Percentiles rank a stretch among this genome's conserved stretches.
phyloP scores from a whole-genome alignment of 2,888 invertebrate species.

The Agrilus mali region DNA sequence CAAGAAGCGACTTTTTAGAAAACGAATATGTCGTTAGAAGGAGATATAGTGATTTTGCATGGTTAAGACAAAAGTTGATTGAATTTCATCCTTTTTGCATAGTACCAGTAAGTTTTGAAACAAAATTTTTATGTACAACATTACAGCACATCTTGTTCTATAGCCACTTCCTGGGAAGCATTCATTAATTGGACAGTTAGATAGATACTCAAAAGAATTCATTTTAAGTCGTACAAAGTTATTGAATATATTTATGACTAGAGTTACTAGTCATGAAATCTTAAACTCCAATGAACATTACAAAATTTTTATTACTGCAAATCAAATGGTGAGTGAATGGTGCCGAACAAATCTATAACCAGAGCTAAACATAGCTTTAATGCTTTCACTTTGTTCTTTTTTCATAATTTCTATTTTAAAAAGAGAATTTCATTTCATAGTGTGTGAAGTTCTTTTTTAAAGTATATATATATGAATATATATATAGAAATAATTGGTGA shows the following conservation, averaged over 20 bases:
- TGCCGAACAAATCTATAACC: neutral
- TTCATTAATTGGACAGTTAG: slow-evolving; percentile 50
- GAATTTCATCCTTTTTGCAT: slow-evolving; percentile 54
- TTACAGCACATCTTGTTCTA: slow-evolving; percentile 14
- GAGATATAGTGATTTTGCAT: slow-evolving; percentile 60
- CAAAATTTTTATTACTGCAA: slow-evolving; percentile 51
- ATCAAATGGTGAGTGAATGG: slow-evolving; percentile 41
- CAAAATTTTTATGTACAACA: too few relatives aligned
- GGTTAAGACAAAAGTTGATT: slow-evolving; percentile 51
- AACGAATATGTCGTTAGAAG: slow-evolving; percentile 52
- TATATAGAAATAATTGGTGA: too few relatives aligned
- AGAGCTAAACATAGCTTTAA: too few relatives aligned
- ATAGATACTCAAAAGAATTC: slow-evolving; percentile 59
- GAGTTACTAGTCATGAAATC: slow-evolving; percentile 56
- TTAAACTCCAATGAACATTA: slow-evolving; percentile 52
- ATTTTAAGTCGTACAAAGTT: slow-evolving; percentile 51
- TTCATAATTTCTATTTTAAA: too few relatives aligned
- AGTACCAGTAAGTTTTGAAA: slow-evolving; percentile 43
- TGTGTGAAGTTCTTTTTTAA: too few relatives aligned
- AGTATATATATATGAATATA: too few relatives aligned
- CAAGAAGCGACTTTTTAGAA: slow-evolving; percentile 48
- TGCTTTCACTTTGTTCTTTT: too few relatives aligned
- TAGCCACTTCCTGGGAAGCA: slow-evolving; percentile 61
- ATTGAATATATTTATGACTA: slow-evolving; percentile 49
- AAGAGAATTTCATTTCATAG: too few relatives aligned